phyloP scores from a whole-genome alignment of 2,888 invertebrate genomes.

The Nomada ruficornis region DNA sequence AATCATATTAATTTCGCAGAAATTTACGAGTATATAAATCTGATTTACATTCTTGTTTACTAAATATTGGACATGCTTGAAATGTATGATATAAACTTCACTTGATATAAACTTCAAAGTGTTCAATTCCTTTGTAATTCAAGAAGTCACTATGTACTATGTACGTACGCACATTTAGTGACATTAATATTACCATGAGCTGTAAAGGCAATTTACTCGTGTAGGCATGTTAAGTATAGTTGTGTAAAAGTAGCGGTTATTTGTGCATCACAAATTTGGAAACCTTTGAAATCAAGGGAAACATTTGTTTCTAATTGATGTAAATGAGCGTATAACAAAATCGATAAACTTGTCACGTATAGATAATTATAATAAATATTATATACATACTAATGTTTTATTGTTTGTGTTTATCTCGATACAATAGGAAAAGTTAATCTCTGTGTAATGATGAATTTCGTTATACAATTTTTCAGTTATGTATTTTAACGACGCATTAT shows the following conservation, averaged over 20 bases:
- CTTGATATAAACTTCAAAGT: slow-evolving; percentile 32
- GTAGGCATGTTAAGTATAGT: slow-evolving; percentile 61
- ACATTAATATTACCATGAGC: slow-evolving; percentile 41
- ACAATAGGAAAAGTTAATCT: background rate
- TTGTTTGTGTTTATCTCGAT: slow-evolving; percentile 5
- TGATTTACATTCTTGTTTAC: slow-evolving; percentile 18
- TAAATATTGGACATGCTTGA: slow-evolving; percentile 53
- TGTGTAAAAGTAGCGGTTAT: slow-evolving; percentile 62
- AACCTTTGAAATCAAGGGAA: slow-evolving; percentile 38
- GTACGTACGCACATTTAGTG: slow-evolving; percentile 61
- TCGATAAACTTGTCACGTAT: slow-evolving; percentile 50
- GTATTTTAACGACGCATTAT: background rate
- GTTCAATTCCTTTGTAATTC: slow-evolving; percentile 68
- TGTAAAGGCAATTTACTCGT: slow-evolving; percentile 55
- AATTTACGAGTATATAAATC: background rate
- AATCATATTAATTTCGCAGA: slow-evolving; percentile 20
- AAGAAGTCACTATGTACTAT: slow-evolving; percentile 44
- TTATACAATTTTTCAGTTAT: background rate
- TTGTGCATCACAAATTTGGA: slow-evolving; percentile 55
- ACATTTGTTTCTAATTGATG: slow-evolving; percentile 55
- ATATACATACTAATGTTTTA: slow-evolving; percentile 30
- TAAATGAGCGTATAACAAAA: slow-evolving; percentile 57
- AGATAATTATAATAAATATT: slow-evolving; percentile 58
- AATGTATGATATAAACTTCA: slow-evolving; percentile 46
- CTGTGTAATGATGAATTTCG: background rate